phyloP scores from a whole-genome alignment of 2,113 vertebrate species.

The Polyodon spathula region DNA sequence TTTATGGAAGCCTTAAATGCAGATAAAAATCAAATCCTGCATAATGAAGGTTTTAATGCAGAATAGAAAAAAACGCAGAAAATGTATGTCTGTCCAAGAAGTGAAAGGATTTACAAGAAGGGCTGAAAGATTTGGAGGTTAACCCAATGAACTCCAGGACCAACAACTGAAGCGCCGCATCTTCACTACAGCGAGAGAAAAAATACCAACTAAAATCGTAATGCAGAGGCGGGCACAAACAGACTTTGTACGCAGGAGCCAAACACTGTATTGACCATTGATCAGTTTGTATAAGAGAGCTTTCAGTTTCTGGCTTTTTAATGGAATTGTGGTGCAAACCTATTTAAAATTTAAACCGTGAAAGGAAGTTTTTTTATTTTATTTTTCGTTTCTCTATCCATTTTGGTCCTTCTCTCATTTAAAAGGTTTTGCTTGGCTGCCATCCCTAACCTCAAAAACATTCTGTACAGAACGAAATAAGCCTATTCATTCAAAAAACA shows the following conservation, averaged over 20 bases:
- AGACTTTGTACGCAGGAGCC: neutral
- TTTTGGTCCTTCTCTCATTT: conserved; percentile 14
- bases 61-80: neutral
- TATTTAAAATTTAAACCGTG: neutral
- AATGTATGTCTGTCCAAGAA: neutral
- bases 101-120: neutral
- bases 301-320: neutral
- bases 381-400: neutral
- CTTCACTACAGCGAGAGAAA: no score
- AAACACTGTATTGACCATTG: neutral
- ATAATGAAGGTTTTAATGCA: conserved; percentile 2
- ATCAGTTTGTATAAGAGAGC: neutral
- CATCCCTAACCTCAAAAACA: conserved; percentile 28
- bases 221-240: neutral
- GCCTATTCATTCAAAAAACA: conserved; percentile 22
- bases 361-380: neutral
- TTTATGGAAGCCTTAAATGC: conserved; percentile 1
- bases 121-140: neutral
- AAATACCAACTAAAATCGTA: no score
- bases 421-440: conserved; percentile 27
- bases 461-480: conserved; percentile 32
- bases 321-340: no score
- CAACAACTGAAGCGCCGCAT: no score
- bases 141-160: no score
- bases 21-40: neutral